A percentile compares a stretch with the other conserved stretches of the same genome.
Evolutionary conservation across 2,888 invertebrate species (phyloP).

Genomic region (Ptychoptera contaminata): DNA sequence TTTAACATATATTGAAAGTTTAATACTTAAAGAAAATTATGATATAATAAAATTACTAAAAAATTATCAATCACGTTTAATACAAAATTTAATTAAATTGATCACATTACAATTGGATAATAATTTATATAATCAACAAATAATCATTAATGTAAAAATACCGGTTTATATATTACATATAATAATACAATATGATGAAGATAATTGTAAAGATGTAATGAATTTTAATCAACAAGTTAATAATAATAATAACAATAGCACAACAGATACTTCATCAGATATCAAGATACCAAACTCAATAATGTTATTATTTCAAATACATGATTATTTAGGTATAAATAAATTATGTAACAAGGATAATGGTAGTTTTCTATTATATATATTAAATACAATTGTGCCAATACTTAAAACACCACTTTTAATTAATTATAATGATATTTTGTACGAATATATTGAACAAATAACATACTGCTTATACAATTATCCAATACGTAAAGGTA

Average conservation of each 20-base stretch:
- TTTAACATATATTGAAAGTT: constrained; percentile 32
- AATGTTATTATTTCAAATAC: constrained; percentile 63
- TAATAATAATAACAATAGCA: too few relatives aligned
- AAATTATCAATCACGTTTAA: constrained; percentile 45
- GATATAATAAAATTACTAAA: constrained; percentile 26
- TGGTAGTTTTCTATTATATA: constrained; percentile 63
- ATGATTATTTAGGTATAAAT: constrained; percentile 67
- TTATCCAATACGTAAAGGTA: constrained; percentile 53
- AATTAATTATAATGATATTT: constrained; percentile 45
- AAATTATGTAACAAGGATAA: constrained; percentile 66
- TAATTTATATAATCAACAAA: too few relatives aligned
- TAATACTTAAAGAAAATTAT: constrained; percentile 36
- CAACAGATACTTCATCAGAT: too few relatives aligned
- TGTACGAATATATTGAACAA: constrained; percentile 72
- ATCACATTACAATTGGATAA: too few relatives aligned
- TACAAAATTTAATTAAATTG: constrained; percentile 52
- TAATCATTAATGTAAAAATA: too few relatives aligned
- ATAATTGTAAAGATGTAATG: constrained; percentile 42
- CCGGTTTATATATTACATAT: too few relatives aligned
- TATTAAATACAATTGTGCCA: constrained; percentile 57
- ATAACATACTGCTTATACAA: constrained; percentile 68
- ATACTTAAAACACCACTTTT: constrained; percentile 48
- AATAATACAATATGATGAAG: constrained; percentile 38
- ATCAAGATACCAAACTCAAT: constrained; percentile 49
- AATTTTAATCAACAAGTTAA: constrained; percentile 9